Conservation (phyloP, 2,888 invertebrate genomes). For the Drosophila putrida region DNA sequence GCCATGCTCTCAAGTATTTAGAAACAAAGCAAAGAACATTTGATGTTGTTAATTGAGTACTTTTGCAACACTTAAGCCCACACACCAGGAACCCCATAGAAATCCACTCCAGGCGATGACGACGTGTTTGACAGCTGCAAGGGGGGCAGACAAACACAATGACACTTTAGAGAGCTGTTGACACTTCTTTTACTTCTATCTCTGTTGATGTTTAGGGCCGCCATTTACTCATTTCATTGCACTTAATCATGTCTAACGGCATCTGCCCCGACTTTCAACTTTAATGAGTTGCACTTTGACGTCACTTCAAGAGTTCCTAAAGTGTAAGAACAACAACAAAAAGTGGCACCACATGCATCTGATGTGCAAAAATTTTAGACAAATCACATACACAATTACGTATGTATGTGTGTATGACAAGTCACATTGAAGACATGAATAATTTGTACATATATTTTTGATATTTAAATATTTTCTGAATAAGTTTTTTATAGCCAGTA, state of each 20-base stretch:
- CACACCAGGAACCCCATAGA: constrained; percentile 8
- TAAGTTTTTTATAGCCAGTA: not conserved
- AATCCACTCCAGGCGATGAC: constrained; percentile 10
- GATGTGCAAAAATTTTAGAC: constrained; percentile 9
- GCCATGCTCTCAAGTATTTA: constrained; percentile 50
- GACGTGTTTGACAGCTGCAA: constrained; percentile 45
- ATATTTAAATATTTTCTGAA: not conserved
- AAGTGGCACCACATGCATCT: constrained; percentile 36
- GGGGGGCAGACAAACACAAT: constrained; percentile 69
- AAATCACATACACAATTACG: constrained; percentile 3
- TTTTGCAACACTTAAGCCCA: constrained; percentile 62
- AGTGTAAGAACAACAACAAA: constrained; percentile 65
- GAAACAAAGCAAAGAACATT: constrained; percentile 64
- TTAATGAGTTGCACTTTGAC: constrained; percentile 81
- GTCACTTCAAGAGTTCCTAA: constrained; percentile 56
- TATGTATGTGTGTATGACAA: not conserved
- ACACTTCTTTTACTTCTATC: constrained; percentile 53
- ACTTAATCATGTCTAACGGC: constrained; percentile 76
- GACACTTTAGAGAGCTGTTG: constrained; percentile 70
- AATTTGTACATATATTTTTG: too few relatives aligned
- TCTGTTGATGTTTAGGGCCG: constrained; percentile 47
- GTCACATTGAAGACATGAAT: constrained; percentile 3
- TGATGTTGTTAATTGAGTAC: constrained; percentile 81
- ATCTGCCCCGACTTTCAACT: constrained; percentile 39
- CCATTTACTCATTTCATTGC: constrained; percentile 78